These are phyloP conservation scores for Acrocephalus scirpaceus DNA, from an alignment of 2,797 vertebrate species.

Conservation along the genomic window DNA sequence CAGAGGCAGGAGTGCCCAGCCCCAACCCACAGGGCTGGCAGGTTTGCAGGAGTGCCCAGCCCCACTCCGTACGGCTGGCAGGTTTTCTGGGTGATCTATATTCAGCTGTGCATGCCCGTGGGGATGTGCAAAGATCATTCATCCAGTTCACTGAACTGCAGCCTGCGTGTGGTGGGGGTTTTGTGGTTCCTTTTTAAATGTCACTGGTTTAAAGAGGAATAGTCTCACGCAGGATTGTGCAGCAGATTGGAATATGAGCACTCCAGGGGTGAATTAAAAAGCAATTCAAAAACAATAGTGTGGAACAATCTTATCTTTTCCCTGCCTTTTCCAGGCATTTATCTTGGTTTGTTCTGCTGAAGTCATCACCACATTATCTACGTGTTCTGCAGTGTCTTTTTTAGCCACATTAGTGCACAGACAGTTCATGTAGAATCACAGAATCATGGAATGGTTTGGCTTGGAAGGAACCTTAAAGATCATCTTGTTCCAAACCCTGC, in stretches of 20 bases:
- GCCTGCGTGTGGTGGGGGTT: slow-evolving; percentile 13
- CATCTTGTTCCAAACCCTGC: neutral
- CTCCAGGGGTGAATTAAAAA: slow-evolving; percentile 50
- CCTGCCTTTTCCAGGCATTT: neutral
- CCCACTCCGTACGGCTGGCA: neutral
- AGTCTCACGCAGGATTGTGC: neutral
- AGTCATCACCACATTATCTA: neutral
- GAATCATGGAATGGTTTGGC: neutral
- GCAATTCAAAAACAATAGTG: slow-evolving; percentile 11
- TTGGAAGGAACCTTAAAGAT: neutral
- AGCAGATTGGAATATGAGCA: neutral
- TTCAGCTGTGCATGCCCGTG: slow-evolving; percentile 25
- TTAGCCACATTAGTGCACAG: neutral
- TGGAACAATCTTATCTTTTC: slow-evolving; percentile 28
- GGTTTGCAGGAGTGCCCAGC: neutral
- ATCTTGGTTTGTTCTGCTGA: neutral
- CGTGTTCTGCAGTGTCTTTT: neutral
- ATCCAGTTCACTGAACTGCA: slow-evolving; percentile 59
- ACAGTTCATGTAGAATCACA: neutral
- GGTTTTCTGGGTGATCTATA: slow-evolving; percentile 48
- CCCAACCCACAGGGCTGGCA: neutral
- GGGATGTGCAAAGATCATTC: slow-evolving; percentile 50
- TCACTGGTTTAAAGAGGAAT: slow-evolving; percentile 27
- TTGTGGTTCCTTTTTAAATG: slow-evolving; percentile 6
- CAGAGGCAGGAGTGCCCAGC: neutral